phyloP scores from a whole-genome alignment of 2,888 invertebrate genomes.

The Xestia sexstrigata region DNA sequence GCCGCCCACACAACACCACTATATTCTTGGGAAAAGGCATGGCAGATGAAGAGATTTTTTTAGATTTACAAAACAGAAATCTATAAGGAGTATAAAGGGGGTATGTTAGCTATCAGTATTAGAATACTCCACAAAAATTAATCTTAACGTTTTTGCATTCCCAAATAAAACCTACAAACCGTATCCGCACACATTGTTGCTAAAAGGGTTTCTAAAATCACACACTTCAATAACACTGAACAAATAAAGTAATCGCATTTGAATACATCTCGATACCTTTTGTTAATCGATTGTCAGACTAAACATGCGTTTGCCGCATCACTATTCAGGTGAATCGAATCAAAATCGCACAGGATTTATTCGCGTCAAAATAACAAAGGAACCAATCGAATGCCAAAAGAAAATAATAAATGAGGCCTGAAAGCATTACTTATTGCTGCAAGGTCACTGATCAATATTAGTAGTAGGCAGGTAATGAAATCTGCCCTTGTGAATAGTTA shows the following conservation, averaged over 20 bases:
- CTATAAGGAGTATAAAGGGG: too few species aligned
- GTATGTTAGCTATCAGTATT: not conserved
- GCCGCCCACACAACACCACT: too few species aligned
- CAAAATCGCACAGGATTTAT: constrained; percentile 33
- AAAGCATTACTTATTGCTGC: constrained; percentile 56
- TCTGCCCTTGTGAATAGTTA: constrained; percentile 21
- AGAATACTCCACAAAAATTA: not conserved
- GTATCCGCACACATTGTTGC: not conserved
- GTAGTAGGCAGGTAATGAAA: constrained; percentile 19
- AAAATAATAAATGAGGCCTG: constrained; percentile 49
- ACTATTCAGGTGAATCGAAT: constrained; percentile 57
- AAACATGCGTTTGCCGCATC: constrained; percentile 33
- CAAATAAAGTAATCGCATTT: constrained; percentile 40
- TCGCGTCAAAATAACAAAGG: constrained; percentile 46
- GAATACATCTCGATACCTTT: constrained; percentile 34
- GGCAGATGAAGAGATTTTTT: too few species aligned
- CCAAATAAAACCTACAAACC: not conserved
- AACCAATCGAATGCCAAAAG: constrained; percentile 49
- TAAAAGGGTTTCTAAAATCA: constrained; percentile 26
- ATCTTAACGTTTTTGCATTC: not conserved
- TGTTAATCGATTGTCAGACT: constrained; percentile 43
- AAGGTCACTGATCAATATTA: constrained; percentile 51
- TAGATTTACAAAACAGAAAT: too few species aligned
- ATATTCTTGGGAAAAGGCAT: too few species aligned
- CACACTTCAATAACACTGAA: constrained; percentile 22